Evolutionary conservation across 2,888 invertebrate genomes (phyloP), one percentile per base, ranked within the genome.

Genomic region (Calameuta filiformis): DNA sequence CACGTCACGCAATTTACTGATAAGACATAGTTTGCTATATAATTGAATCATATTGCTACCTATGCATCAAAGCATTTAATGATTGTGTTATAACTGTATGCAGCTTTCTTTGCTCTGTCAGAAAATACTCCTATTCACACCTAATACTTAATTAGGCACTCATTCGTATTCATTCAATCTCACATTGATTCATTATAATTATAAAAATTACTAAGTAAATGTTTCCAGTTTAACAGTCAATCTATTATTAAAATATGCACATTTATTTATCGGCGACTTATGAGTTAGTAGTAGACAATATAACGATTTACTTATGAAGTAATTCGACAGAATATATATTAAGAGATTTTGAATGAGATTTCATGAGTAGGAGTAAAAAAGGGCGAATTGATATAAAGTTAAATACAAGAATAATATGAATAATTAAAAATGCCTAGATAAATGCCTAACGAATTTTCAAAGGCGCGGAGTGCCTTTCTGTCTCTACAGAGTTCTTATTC

Each of bases 221-320:
- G 12, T 73, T 73, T 23, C 12, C n/a, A 68, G 73, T 69, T 30
- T 35, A 56, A 71, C 11, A 31, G 11, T 33, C 9, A 69, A 74
- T n/a, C 9, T 73, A 56, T 69, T 77, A 75, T 69, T 77, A 77
- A 77, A 77, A 77, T 77, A 77, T 75, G 75, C 75, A 77, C n/a
- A 74, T 77, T 77, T 71, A 71, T 71, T 71, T 33, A 31, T 69
- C 56, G 56, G 12, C n/a, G 56, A 68, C 37, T 35, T 68, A 33
- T 23, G 31, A 76, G 33, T 73, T 35, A 34, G 56, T 56, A 69
- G 69, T 69, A 75, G 74, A 40, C 71, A 71, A 77, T 75, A 75
- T 75, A 74, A 12, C 30, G 40, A 37, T 75, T 75, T 15, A 74
- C 56, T 77, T 40, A 69, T 40, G n/a, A 69, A 69, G 75, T 56